phyloP scores from a whole-genome alignment of 2,797 vertebrate species.

The Hippoglossus hippoglossus region DNA sequence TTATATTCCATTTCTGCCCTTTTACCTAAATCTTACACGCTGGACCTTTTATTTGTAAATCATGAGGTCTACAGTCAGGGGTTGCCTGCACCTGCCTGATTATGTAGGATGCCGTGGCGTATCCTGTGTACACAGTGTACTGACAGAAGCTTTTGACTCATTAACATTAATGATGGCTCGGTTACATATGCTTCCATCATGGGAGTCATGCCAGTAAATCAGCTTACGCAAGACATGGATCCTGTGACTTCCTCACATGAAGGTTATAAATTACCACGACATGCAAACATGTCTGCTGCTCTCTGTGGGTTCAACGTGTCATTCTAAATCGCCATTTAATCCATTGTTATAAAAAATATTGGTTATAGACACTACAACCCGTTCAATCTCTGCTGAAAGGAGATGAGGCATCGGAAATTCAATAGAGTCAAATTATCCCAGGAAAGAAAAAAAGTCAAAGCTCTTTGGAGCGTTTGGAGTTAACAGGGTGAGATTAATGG shows the following conservation, averaged over 20 bases:
- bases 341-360: not conserved
- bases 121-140: no score
- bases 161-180: not conserved
- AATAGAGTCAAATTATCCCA: not conserved
- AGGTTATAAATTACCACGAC: no score
- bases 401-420: not conserved
- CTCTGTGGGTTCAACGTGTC: not conserved
- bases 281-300: no score
- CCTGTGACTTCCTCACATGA: no score
- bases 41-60: no score
- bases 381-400: not conserved
- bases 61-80: no score
- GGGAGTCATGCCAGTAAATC: not conserved
- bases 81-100: no score
- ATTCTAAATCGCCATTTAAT: not conserved
- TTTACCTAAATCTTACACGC: no score
- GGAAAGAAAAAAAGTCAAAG: not conserved
- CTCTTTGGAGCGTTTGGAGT: constrained; percentile 5
- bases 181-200: not conserved
- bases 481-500: constrained; percentile 13
- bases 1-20: no score
- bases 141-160: not conserved
- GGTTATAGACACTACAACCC: not conserved
- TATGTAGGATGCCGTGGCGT: no score
- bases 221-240: no score